Evolutionary conservation across 1,140 invertebrate species (phyloP).

Genomic region (Papilio polytes): DNA sequence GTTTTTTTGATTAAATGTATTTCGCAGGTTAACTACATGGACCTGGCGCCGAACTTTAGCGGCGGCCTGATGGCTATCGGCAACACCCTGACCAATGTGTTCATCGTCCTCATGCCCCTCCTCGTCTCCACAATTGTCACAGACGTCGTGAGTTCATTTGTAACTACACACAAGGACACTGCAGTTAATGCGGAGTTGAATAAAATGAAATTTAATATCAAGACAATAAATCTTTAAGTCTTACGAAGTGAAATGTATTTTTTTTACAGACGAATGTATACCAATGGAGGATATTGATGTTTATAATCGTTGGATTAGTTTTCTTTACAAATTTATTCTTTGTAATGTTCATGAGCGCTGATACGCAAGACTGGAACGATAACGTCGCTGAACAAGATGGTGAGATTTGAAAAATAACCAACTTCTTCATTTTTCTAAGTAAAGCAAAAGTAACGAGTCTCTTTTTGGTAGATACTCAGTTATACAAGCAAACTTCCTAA

Average conservation of each 20-base stretch:
- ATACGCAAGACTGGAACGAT: slow-evolving; percentile 85
- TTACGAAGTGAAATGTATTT: neutral
- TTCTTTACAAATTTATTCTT: slow-evolving; percentile 87
- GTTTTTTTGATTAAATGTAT: neutral
- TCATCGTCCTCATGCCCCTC: slow-evolving; percentile 86
- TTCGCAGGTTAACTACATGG: slow-evolving; percentile 86
- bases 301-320: slow-evolving; percentile 86
- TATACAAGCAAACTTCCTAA: no score
- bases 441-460: no score
- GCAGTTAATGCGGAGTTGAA: neutral
- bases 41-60: slow-evolving; percentile 90
- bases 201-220: neutral
- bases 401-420: neutral
- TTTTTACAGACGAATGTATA: slow-evolving; percentile 72
- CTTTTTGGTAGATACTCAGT: no score
- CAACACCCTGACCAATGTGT: slow-evolving; percentile 87
- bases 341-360: slow-evolving; percentile 85
- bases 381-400: slow-evolving; percentile 35
- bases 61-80: slow-evolving; percentile 89
- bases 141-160: slow-evolving; percentile 60
- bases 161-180: neutral
- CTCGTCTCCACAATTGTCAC: slow-evolving; percentile 58
- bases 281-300: slow-evolving; percentile 90
- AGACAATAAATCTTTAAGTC: no score
- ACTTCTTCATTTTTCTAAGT: no score